A percentile compares a stretch with the other conserved stretches of the same genome.
Evolutionary conservation across 2,797 vertebrate species (phyloP).

Genomic region (Takifugu rubripes): DNA sequence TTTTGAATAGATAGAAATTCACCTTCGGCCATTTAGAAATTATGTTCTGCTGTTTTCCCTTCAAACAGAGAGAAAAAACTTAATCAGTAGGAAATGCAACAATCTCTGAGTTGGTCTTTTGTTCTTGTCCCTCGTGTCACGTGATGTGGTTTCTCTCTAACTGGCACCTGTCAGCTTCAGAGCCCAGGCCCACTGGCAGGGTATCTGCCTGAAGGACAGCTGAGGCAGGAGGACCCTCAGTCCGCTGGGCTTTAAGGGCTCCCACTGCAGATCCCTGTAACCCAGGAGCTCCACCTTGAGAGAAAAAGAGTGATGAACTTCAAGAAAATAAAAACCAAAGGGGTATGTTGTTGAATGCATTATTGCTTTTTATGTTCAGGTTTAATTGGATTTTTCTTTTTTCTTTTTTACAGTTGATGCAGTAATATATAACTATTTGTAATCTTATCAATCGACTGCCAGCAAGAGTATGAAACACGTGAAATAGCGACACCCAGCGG

Average conservation of each 20-base stretch:
- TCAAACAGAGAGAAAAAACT: too few relatives aligned
- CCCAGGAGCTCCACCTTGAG: constrained; percentile 84
- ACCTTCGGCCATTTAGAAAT: too few relatives aligned
- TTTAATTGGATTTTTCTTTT: too few relatives aligned
- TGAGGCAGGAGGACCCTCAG: constrained; percentile 77
- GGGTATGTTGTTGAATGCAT: neutral
- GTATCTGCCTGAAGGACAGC: constrained; percentile 71
- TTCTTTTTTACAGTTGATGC: too few relatives aligned
- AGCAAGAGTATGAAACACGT: too few relatives aligned
- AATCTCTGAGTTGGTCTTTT: neutral
- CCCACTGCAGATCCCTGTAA: constrained; percentile 80
- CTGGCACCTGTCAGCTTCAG: constrained; percentile 75
- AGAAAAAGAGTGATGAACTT: constrained; percentile 6
- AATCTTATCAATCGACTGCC: too few relatives aligned
- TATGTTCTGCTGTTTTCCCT: too few relatives aligned
- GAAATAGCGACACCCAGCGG: too few relatives aligned
- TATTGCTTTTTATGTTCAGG: too few relatives aligned
- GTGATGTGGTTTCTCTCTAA: constrained; percentile 51
- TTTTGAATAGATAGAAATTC: too few relatives aligned
- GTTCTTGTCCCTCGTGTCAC: constrained; percentile 5
- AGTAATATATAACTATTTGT: too few relatives aligned
- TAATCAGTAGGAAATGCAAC: too few relatives aligned
- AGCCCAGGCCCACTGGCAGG: constrained; percentile 89
- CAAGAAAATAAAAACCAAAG: neutral
- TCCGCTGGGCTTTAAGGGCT: constrained; percentile 71